These are phyloP conservation scores for Xerus inauris DNA, from an alignment of 2,113 vertebrate genomes.

Conservation along the genomic window DNA sequence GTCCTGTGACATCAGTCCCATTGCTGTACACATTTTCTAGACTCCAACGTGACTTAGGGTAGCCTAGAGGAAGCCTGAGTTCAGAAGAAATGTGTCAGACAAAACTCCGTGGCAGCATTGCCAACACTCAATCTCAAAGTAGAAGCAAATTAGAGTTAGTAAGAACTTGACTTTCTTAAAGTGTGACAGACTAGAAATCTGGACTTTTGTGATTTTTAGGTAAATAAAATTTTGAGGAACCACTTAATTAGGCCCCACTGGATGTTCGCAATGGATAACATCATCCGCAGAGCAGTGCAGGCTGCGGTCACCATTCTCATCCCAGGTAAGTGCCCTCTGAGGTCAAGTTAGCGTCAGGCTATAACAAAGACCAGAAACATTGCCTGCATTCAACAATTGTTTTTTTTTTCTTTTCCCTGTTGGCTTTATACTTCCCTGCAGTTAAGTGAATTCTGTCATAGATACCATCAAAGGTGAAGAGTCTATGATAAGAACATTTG, in stretches of 20 bases:
- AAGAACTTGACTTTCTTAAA: background rate
- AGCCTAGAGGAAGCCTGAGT: background rate
- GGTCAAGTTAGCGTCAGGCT: background rate
- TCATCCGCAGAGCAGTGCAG: slow-evolving; percentile 95
- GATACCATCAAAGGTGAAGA: background rate
- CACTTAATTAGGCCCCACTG: slow-evolving; percentile 96
- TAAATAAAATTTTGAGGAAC: slow-evolving; percentile 95
- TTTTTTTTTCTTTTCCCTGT: background rate
- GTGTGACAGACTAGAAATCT: background rate
- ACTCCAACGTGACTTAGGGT: background rate
- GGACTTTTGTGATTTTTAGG: slow-evolving; percentile 84
- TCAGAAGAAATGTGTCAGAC: background rate
- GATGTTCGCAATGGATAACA: slow-evolving; percentile 99
- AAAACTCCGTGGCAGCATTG: background rate
- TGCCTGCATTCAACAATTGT: background rate
- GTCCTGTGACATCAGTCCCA: background rate
- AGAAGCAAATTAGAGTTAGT: slow-evolving; percentile 11
- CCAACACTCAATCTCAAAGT: background rate
- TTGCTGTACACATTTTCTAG: background rate
- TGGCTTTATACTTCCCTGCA: background rate
- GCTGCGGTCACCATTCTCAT: slow-evolving; percentile 95
- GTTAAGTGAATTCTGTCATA: background rate
- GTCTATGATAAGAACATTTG: background rate
- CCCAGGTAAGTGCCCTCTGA: slow-evolving; percentile 87
- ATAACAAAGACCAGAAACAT: background rate